Percentiles rank a stretch among this genome's conserved stretches.
Evolutionary conservation across 2,113 vertebrate genomes (phyloP).

Genomic region (Melanotaenia duboulayi): DNA sequence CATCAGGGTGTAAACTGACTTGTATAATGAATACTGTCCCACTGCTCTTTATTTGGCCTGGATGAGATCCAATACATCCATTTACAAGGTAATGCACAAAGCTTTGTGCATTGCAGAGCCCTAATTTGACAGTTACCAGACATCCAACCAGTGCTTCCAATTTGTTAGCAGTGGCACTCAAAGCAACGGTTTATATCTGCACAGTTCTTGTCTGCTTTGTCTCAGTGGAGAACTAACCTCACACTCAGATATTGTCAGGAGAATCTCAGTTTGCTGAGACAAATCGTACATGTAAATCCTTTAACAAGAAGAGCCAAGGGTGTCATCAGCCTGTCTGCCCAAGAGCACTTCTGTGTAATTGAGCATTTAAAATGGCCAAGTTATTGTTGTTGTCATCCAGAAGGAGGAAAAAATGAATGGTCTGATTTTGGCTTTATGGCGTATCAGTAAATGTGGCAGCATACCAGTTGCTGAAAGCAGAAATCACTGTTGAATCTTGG

Average conservation of each 20-base stretch:
- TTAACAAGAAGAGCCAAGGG: conserved; percentile 14
- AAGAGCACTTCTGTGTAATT: conserved; percentile 62
- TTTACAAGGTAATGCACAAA: too few relatives aligned
- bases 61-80: too few relatives aligned
- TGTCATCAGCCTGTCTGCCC: conserved; percentile 56
- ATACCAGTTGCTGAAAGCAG: conserved; percentile 65
- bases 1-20: too few relatives aligned
- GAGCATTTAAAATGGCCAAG: conserved; percentile 55
- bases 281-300: conserved; percentile 46
- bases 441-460: conserved; percentile 57
- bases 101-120: too few relatives aligned
- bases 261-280: conserved; percentile 38
- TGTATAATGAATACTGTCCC: too few relatives aligned
- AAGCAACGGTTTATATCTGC: background rate
- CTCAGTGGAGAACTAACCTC: conserved; percentile 1
- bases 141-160: background rate
- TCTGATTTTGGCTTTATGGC: conserved; percentile 68
- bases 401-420: conserved; percentile 56
- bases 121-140: too few relatives aligned
- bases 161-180: conserved; percentile 2
- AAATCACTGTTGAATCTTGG: conserved; percentile 44
- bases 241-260: conserved; percentile 23
- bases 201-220: conserved; percentile 8
- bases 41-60: too few relatives aligned
- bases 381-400: conserved; percentile 66